These are phyloP conservation scores for Siniperca chuatsi DNA, from an alignment of 2,113 vertebrate genomes.

Conservation along the genomic window DNA sequence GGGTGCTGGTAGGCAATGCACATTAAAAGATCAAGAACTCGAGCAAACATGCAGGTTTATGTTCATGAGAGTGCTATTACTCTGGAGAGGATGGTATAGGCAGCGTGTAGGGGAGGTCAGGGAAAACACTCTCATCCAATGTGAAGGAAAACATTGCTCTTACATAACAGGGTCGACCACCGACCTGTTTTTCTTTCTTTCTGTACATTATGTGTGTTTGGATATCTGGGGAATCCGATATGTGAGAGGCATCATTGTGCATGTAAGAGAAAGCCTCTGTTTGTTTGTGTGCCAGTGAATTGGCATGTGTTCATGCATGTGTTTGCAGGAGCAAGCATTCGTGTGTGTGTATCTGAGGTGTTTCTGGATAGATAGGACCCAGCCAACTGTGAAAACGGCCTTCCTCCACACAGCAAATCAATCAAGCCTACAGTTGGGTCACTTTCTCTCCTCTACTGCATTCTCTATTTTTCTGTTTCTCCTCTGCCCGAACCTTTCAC, in stretches of 20 bases:
- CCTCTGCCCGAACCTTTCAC: slow-evolving; percentile 27
- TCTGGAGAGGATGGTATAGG: background rate
- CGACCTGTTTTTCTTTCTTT: background rate
- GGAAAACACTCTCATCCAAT: slow-evolving; percentile 10
- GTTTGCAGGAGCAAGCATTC: slow-evolving; percentile 3
- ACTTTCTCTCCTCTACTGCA: slow-evolving; percentile 39
- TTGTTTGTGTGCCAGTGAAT: slow-evolving; percentile 20
- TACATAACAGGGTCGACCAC: slow-evolving; percentile 22
- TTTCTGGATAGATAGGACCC: slow-evolving; percentile 55
- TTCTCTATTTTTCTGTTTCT: slow-evolving; percentile 1
- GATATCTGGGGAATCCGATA: slow-evolving; percentile 5
- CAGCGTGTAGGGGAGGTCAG: slow-evolving; percentile 4
- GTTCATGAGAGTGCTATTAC: slow-evolving; percentile 22
- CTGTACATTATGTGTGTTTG: slow-evolving; percentile 6
- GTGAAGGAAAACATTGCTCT: slow-evolving; percentile 22
- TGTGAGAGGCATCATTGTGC: background rate
- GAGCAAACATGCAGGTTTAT: slow-evolving; percentile 3
- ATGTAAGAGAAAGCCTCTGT: background rate
- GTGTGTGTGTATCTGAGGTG: slow-evolving; percentile 31
- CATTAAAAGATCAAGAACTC: slow-evolving; percentile 27
- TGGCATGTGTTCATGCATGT: slow-evolving; percentile 7
- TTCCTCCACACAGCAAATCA: slow-evolving; percentile 58
- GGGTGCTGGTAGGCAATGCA: too few species aligned
- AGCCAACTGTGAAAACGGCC: slow-evolving; percentile 59
- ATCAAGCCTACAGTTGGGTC: slow-evolving; percentile 46